Evolutionary conservation across 2,113 vertebrate species (phyloP).

Genomic region (Dipodomys stephensi): DNA sequence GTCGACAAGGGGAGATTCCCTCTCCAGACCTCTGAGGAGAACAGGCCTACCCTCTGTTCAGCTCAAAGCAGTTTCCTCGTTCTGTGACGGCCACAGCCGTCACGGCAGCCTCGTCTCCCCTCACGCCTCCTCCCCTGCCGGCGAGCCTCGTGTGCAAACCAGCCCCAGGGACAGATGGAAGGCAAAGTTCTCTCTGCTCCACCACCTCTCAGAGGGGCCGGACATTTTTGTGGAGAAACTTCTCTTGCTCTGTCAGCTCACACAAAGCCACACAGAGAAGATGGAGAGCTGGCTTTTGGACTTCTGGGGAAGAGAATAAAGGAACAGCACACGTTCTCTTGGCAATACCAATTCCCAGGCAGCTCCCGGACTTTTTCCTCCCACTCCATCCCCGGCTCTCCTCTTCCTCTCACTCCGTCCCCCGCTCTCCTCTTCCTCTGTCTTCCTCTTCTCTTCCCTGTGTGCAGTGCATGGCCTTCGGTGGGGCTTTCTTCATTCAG

Average conservation of each 20-base stretch:
- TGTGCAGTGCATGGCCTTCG: fast-evolving
- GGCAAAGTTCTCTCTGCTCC: neutral
- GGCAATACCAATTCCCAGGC: neutral
- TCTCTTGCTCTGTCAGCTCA: neutral
- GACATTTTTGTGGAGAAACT: neutral
- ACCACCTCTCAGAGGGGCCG: no score
- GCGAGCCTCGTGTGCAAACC: neutral
- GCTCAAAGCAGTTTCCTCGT: neutral
- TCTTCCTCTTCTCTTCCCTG: fast-evolving
- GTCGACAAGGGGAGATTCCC: neutral
- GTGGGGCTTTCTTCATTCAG: neutral
- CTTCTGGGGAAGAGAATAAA: no score
- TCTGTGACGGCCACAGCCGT: neutral
- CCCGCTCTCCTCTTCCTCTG: neutral
- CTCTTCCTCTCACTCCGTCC: neutral
- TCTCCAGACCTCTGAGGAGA: neutral
- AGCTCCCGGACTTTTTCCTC: no score
- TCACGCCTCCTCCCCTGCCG: fast-evolving
- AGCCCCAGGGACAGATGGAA: neutral
- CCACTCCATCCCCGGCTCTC: fast-evolving
- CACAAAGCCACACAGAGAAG: neutral
- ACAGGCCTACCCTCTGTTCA: neutral
- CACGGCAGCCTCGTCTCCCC: fast-evolving
- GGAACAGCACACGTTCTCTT: neutral
- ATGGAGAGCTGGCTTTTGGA: fast-evolving